Evolutionary conservation across 92 coral and sea anemone genomes (phyloP).

Genomic region (Micromussa lordhowensis): DNA sequence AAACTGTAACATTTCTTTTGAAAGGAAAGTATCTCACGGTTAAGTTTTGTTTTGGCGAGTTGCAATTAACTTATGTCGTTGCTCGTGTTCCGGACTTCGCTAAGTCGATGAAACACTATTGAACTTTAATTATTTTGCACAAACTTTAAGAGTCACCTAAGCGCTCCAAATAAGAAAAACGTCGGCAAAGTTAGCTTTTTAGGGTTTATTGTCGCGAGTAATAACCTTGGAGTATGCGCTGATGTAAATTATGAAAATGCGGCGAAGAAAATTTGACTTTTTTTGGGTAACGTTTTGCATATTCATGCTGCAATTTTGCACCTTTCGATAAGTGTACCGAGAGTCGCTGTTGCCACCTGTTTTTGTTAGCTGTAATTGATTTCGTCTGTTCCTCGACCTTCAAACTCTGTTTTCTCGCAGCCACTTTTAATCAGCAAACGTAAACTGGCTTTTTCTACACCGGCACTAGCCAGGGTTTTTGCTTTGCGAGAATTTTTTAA

Average conservation of each 20-base stretch:
- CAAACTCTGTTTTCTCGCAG: neutral
- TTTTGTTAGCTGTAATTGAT: slow-evolving; percentile 29
- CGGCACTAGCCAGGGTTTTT: neutral
- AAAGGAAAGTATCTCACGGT: neutral
- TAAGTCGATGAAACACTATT: slow-evolving; percentile 18
- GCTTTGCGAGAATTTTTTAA: neutral
- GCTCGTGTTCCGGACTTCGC: slow-evolving; percentile 31
- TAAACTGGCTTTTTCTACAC: neutral
- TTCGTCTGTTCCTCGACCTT: slow-evolving; percentile 30
- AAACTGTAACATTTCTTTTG: neutral
- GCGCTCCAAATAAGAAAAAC: neutral
- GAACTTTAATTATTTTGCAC: slow-evolving; percentile 30
- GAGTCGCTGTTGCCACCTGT: slow-evolving; percentile 37
- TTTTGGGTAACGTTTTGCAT: slow-evolving; percentile 40
- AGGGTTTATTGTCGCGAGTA: slow-evolving; percentile 13
- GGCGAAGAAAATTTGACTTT: slow-evolving; percentile 36
- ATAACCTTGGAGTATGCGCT: slow-evolving; percentile 13
- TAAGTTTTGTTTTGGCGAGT: neutral
- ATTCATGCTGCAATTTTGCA: slow-evolving; percentile 29
- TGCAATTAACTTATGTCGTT: slow-evolving; percentile 17
- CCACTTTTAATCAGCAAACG: neutral
- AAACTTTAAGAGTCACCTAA: neutral
- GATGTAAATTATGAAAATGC: slow-evolving; percentile 48
- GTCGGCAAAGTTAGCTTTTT: slow-evolving; percentile 14
- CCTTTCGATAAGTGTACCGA: slow-evolving; percentile 27